These are phyloP conservation scores for Piezodorus guildinii DNA, from an alignment of 1,140 invertebrate species.

Conservation along the genomic window DNA sequence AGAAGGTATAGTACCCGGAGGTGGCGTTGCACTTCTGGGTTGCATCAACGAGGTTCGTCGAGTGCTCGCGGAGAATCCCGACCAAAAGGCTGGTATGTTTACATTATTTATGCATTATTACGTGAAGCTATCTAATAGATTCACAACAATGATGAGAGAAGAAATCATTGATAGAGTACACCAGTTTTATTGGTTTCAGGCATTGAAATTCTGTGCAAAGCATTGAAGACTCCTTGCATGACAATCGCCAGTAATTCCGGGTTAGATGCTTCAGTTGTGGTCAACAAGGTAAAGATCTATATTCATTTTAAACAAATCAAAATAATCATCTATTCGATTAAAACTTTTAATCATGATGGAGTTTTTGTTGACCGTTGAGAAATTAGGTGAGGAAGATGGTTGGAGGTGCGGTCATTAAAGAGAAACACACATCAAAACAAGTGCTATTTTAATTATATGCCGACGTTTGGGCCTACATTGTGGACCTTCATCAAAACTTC, in stretches of 20 bases:
- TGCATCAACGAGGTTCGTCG: slow-evolving; percentile 42
- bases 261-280: background rate
- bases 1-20: slow-evolving; percentile 63
- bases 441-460: no score
- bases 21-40: slow-evolving; percentile 53
- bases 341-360: no score
- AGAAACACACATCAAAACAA: no score
- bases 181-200: background rate
- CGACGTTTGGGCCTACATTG: no score
- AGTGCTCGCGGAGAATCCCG: slow-evolving; percentile 43
- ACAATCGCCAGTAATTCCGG: slow-evolving; percentile 28
- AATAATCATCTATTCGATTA: background rate
- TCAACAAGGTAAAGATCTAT: background rate
- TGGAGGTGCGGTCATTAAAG: no score
- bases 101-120: background rate
- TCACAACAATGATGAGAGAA: no score
- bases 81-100: slow-evolving; percentile 50
- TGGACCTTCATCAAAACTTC: no score
- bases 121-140: no score
- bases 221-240: slow-evolving; percentile 4
- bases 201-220: background rate
- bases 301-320: background rate
- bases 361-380: no score
- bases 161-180: no score
- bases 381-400: no score